Base-by-base conservation (phyloP, 2,888 invertebrate species). In the Mystacides longicornis region DNA sequence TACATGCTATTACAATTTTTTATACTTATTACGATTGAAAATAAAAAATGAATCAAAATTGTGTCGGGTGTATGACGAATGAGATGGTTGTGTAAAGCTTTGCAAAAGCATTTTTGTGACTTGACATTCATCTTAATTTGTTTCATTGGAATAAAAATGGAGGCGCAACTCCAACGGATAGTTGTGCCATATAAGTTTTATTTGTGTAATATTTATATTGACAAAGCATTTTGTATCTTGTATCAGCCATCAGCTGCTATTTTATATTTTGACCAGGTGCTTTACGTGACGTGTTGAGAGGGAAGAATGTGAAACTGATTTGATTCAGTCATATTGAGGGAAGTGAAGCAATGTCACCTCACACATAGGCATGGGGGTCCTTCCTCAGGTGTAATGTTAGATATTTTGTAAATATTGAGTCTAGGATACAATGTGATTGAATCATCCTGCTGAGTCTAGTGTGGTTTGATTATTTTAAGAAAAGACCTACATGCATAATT, bases 51-150 rank as follows among this genome's bases (percentile, higher is more conserved):
- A n/a, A n/a, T n/a, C n/a, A n/a, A n/a, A n/a, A 11, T 7, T 37
- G 21, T 52, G 57, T 54, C 54, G 50, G 47, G 58, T 52, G 52
- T 49, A n/a, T n/a, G n/a, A n/a, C n/a, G n/a, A 52, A 33, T 49
- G 58, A 58, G 52, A 58, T 55, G 60, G 60, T 60, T 60, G 60
- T 60, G 60, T 60, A 48, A 22, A 57, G 60, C 60, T 60, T 60
- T 57, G 46, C 55, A 54, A 60, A 60, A 60, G 60, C 58, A 52
- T 56, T 56, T 60, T 52, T 57, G 52, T 57, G 51, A 55, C 47
- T 54, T 49, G 23, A 51, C 57, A 54, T 54, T 57, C 54, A 54
- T 54, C 54, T 56, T 54, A 47, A 57, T 60, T 49, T n/a, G n/a
- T n/a, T 54, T 56, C 56, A 59, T 54, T 49, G 47, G 27, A 56